Evolutionary conservation across 2,113 vertebrate species (phyloP), one percentile per base, ranked within the genome.

Genomic region (Syngnathus typhle): DNA sequence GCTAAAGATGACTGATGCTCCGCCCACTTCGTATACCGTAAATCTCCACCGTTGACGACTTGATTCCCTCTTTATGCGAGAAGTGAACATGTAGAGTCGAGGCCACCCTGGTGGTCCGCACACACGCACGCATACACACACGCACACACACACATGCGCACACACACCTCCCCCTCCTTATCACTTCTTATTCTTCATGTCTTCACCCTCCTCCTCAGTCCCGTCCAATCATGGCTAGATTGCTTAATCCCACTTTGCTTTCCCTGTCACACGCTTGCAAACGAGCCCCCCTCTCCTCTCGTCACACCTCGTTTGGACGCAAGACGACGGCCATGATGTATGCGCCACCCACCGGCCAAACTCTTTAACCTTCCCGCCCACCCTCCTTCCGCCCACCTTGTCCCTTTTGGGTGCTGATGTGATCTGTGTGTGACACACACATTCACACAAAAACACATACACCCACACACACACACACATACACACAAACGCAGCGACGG

Each of bases 241-340:
- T 70, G 71, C 69, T 80, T 77, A 83, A 84, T 85, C 78, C 82
- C 44, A 47, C 75, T 73, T 71, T 65, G 70, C 67, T 72, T 80
- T 63, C 67, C 54, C 5, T n/a, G 59, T n/a, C 13, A 37, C 67
- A 46, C 60, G 18, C 3, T 39, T 39, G 7, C 69, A 47, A 21
- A 39, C 36, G 36, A 62, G 62, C 49, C 16, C 23, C 67, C 67
- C 71, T 72, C 77, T 52, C 64, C 65, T 19, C 62, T 69, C 64
- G 68, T 64, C 67, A 67, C 72, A 70, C 52, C 44, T 51, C 54
- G 74, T 74, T 76, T 79, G 74, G 70, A 64, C 66, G 80, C 71
- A 65, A 72, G 32, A 77, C 56, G 49, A 46, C 68, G 13, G 52
- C 39, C 59, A 59, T 66, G 32, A 71, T 72, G 63, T 27, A 5